A percentile compares a stretch with the other conserved stretches of the same genome.
These are phyloP conservation scores for Chitala chitala DNA, from an alignment of 2,113 vertebrate genomes.

Conservation along the genomic window DNA sequence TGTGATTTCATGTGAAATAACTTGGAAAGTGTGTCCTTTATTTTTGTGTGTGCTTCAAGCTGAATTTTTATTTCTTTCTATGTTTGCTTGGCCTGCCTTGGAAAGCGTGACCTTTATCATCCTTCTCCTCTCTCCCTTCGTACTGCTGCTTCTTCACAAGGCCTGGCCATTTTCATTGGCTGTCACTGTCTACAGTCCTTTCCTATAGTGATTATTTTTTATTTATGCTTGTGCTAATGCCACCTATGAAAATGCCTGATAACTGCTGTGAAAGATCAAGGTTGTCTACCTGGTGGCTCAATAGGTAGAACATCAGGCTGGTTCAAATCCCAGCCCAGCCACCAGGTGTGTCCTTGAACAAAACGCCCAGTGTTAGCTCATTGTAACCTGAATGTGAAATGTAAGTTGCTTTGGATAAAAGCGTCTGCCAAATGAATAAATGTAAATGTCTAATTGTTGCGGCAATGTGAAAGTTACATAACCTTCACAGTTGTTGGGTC, in stretches of 20 bases:
- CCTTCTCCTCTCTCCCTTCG: neutral
- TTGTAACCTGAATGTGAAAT: too few relatives aligned
- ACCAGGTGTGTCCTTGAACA: too few relatives aligned
- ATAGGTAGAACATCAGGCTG: too few relatives aligned
- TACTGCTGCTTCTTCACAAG: neutral
- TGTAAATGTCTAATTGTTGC: too few relatives aligned
- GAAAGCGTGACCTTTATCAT: neutral
- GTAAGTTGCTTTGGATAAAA: too few relatives aligned
- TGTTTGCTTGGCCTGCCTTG: too few relatives aligned
- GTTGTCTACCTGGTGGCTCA: neutral
- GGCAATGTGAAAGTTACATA: too few relatives aligned
- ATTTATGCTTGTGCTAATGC: neutral
- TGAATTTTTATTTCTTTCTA: neutral
- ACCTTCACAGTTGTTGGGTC: too few relatives aligned
- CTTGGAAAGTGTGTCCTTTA: neutral
- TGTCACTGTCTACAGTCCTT: neutral
- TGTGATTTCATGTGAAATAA: neutral
- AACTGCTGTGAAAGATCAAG: neutral
- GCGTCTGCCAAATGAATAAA: too few relatives aligned
- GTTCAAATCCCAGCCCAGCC: too few relatives aligned
- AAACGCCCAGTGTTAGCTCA: too few relatives aligned
- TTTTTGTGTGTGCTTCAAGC: neutral
- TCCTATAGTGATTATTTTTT: neutral
- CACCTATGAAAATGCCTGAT: neutral
- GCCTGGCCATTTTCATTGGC: neutral